These are phyloP conservation scores for Anthophora plumipes DNA, from an alignment of 2,888 invertebrate species.

Conservation along the genomic window DNA sequence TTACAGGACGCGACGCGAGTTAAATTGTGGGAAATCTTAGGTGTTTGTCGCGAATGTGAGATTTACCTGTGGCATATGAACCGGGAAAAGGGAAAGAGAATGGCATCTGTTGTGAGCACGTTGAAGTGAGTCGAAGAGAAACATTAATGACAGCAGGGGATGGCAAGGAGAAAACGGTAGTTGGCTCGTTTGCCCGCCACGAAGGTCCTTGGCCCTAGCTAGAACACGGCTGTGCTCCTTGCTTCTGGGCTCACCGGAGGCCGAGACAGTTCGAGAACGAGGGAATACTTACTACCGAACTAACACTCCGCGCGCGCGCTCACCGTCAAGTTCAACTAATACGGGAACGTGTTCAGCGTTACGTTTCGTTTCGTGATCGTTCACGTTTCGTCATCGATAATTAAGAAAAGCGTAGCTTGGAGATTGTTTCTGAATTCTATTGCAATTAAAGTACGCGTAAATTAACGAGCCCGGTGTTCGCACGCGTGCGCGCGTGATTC, in stretches of 20 bases:
- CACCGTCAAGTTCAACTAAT: slow-evolving; percentile 33
- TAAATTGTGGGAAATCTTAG: background rate
- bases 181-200: slow-evolving; percentile 57
- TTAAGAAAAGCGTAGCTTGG: background rate
- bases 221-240: slow-evolving; percentile 60
- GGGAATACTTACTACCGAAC: slow-evolving; percentile 50
- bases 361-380: background rate
- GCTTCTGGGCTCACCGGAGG: slow-evolving; percentile 35
- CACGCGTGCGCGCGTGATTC: background rate
- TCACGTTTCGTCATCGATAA: slow-evolving; percentile 7
- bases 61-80: no score
- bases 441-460: background rate
- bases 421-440: background rate
- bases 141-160: slow-evolving; percentile 36
- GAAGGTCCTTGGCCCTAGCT: slow-evolving; percentile 79
- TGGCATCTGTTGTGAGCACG: slow-evolving; percentile 11
- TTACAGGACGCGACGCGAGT: background rate
- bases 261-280: slow-evolving; percentile 52
- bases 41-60: background rate
- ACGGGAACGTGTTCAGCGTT: slow-evolving; percentile 8
- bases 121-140: slow-evolving; percentile 18
- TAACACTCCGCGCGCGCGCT: no score
- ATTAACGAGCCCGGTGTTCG: background rate
- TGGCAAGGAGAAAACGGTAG: slow-evolving; percentile 54
- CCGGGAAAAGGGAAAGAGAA: slow-evolving; percentile 3